These are phyloP conservation scores for Phainopepla nitens DNA, from an alignment of 2,113 vertebrate genomes.

Conservation along the genomic window DNA sequence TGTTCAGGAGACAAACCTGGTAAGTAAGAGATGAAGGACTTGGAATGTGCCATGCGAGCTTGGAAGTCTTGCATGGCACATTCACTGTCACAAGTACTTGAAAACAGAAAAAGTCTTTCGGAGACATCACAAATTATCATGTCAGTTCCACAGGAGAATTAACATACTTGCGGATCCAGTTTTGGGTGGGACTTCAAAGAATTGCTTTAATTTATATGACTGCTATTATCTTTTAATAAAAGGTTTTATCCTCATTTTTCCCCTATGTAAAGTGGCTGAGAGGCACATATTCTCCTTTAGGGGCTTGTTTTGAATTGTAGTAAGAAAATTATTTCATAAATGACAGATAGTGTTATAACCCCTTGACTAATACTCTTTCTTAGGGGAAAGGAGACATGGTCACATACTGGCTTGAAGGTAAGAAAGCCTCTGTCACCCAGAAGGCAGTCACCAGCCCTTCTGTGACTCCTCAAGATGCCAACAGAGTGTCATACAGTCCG, in stretches of 20 bases:
- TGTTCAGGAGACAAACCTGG: background rate
- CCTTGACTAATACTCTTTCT: background rate
- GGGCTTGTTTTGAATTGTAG: background rate
- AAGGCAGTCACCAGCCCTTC: slow-evolving; percentile 21
- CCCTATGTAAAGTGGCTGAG: background rate
- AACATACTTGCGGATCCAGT: background rate
- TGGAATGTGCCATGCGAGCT: too few species aligned
- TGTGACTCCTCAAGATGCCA: background rate
- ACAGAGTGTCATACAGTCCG: slow-evolving; percentile 25
- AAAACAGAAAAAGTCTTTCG: background rate
- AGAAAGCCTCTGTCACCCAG: slow-evolving; percentile 39
- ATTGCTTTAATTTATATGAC: background rate
- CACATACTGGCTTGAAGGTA: slow-evolving; percentile 83
- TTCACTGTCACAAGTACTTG: background rate
- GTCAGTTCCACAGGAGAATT: background rate
- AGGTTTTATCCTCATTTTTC: background rate
- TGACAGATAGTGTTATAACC: background rate
- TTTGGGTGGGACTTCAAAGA: background rate
- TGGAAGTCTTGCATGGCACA: background rate
- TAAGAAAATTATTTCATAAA: background rate
- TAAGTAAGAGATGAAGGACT: background rate
- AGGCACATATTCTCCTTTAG: background rate
- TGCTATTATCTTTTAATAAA: background rate
- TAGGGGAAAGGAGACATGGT: slow-evolving; percentile 86
- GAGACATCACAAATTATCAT: background rate